phyloP scores from a whole-genome alignment of 2,888 invertebrate species.

The Lasioglossum vierecki region DNA sequence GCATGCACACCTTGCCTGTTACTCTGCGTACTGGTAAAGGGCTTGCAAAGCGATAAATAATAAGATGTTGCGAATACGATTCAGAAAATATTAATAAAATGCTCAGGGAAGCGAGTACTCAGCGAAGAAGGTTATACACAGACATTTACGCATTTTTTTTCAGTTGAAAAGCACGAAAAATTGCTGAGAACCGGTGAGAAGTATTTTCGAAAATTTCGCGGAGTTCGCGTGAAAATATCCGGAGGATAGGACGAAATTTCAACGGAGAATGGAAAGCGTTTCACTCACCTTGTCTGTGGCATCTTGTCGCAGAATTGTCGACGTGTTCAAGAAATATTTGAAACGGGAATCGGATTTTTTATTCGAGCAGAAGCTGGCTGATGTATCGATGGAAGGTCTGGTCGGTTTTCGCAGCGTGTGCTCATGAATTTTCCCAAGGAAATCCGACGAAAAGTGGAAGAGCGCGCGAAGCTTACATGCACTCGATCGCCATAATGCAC shows the following conservation, averaged over 20 bases:
- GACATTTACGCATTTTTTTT: constrained; percentile 39
- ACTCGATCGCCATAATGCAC: constrained; percentile 80
- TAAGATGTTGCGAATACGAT: neutral
- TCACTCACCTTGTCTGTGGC: constrained; percentile 82
- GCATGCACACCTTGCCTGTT: neutral
- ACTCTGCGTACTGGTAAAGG: neutral
- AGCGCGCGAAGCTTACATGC: constrained; percentile 74
- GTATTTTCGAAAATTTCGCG: neutral
- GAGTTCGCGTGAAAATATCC: constrained; percentile 2
- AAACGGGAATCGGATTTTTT: constrained; percentile 43
- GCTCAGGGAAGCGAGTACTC: neutral
- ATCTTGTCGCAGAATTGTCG: constrained; percentile 76
- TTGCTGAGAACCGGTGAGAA: constrained; percentile 1
- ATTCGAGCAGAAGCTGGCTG: constrained; percentile 18
- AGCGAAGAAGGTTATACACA: constrained; percentile 69
- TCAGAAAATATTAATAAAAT: constrained; percentile 18
- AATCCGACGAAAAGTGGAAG: constrained; percentile 64
- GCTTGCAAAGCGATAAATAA: neutral
- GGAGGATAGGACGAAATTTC: constrained; percentile 32
- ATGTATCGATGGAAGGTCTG: constrained; percentile 19
- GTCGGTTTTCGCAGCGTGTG: constrained; percentile 22
- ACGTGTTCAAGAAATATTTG: constrained; percentile 70
- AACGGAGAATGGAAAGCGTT: constrained; percentile 60
- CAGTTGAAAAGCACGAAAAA: neutral
- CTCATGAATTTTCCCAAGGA: constrained; percentile 40